Conservation (phyloP, 2,888 invertebrate genomes). For the Blastobasis lacticolella region DNA sequence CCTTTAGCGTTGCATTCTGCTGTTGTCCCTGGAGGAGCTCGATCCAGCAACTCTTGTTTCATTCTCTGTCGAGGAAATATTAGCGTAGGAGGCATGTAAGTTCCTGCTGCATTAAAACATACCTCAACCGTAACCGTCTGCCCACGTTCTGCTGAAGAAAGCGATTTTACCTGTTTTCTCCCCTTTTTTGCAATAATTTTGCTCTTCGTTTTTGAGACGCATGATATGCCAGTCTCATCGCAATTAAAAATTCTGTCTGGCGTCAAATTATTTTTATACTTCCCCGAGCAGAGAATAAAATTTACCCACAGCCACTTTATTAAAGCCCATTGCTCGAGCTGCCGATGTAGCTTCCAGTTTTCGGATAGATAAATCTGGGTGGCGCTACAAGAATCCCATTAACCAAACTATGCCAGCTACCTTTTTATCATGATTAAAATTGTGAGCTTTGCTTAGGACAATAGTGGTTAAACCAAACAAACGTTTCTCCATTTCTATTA, state of each 20-base stretch:
- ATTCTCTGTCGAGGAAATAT: conserved; percentile 26
- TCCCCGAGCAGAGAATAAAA: neutral
- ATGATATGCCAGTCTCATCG: conserved; percentile 2
- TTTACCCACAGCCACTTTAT: conserved; percentile 1
- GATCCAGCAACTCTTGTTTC: conserved; percentile 23
- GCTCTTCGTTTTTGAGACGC: neutral
- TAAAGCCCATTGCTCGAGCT: conserved; percentile 6
- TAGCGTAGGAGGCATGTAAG: conserved; percentile 24
- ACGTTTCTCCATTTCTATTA: conserved; percentile 11
- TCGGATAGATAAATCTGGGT: conserved; percentile 11
- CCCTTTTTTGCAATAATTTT: conserved; percentile 8
- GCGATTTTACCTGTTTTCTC: conserved; percentile 21
- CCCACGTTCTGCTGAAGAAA: conserved; percentile 26
- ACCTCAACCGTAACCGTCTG: conserved; percentile 20
- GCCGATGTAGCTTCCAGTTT: conserved; percentile 13
- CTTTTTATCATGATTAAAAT: conserved; percentile 9
- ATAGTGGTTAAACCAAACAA: conserved; percentile 8
- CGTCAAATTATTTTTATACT: neutral
- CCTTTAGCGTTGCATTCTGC: conserved; percentile 23
- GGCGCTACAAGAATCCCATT: conserved; percentile 12
- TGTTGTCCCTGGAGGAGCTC: conserved; percentile 24
- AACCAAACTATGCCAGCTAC: conserved; percentile 10
- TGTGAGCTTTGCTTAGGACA: conserved; percentile 12
- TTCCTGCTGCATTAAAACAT: conserved; percentile 23
- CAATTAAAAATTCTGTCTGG: neutral